Percentiles rank a stretch among this genome's conserved stretches.
These are phyloP conservation scores for Tamias sibiricus DNA, from an alignment of 2,113 vertebrate genomes.

Conservation along the genomic window DNA sequence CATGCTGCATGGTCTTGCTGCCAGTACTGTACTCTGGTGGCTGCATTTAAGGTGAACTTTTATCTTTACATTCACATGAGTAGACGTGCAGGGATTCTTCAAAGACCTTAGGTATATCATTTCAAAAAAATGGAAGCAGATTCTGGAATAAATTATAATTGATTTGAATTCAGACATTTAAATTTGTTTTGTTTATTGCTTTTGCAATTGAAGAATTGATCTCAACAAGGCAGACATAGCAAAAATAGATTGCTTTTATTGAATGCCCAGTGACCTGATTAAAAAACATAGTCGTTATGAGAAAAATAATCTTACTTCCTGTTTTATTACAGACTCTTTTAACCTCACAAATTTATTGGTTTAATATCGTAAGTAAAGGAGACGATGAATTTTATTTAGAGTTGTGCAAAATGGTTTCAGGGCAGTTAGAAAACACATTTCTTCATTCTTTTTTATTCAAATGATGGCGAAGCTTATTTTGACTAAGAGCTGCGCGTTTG, in stretches of 20 bases:
- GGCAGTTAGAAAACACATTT: slow-evolving; percentile 56
- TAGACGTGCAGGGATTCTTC: not conserved
- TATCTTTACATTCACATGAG: not conserved
- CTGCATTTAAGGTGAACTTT: not conserved
- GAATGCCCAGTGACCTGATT: slow-evolving; percentile 73
- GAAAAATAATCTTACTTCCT: slow-evolving; percentile 76
- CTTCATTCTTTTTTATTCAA: slow-evolving; percentile 50
- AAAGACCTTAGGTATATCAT: not conserved
- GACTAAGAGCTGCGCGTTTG: not conserved
- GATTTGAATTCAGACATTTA: slow-evolving; percentile 73
- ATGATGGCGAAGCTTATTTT: slow-evolving; percentile 35
- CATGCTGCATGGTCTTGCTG: not conserved
- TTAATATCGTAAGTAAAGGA: slow-evolving; percentile 71
- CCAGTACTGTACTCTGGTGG: not conserved
- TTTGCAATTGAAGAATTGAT: slow-evolving; percentile 76
- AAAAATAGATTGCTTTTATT: slow-evolving; percentile 76
- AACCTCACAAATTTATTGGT: slow-evolving; percentile 65
- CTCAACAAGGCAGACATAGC: slow-evolving; percentile 50
- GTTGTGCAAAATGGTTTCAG: slow-evolving; percentile 41
- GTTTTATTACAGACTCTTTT: slow-evolving; percentile 74
- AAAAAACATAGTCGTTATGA: slow-evolving; percentile 69
- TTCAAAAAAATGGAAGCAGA: slow-evolving; percentile 54
- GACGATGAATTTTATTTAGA: slow-evolving; percentile 66
- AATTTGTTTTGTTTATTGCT: slow-evolving; percentile 72
- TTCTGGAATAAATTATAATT: slow-evolving; percentile 69